Percentiles rank a stretch among this genome's conserved stretches.
Conservation (phyloP, 2,888 invertebrate genomes). For the Cheilosia soror region DNA sequence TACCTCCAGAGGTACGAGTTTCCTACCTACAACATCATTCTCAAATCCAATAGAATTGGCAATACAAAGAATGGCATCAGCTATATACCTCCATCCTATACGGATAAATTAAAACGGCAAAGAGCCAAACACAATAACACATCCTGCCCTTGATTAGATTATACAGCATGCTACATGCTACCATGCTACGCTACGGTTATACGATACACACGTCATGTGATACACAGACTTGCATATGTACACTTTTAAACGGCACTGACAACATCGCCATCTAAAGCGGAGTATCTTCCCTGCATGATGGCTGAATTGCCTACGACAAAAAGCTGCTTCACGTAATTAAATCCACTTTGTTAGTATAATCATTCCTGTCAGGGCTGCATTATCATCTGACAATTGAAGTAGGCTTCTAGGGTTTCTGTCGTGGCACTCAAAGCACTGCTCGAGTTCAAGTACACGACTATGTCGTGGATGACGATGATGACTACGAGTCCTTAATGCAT, state of each 20-base stretch:
- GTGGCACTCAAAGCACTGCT: constrained; percentile 61
- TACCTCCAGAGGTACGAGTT: too few relatives aligned
- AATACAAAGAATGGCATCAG: too few relatives aligned
- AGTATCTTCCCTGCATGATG: constrained; percentile 50
- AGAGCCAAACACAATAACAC: background rate
- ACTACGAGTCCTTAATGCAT: constrained; percentile 61
- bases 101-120: background rate
- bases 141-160: constrained; percentile 29
- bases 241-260: constrained; percentile 12
- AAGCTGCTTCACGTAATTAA: constrained; percentile 74
- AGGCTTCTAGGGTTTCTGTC: constrained; percentile 67
- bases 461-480: constrained; percentile 34
- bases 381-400: constrained; percentile 73
- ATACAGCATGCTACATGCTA: constrained; percentile 21
- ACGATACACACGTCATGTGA: constrained; percentile 1
- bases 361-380: constrained; percentile 68
- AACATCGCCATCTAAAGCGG: background rate
- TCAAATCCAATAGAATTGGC: too few relatives aligned
- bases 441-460: constrained; percentile 66
- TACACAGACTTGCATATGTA: background rate
- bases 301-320: constrained; percentile 66
- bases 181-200: background rate
- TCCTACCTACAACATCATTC: too few relatives aligned
- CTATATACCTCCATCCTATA: background rate
- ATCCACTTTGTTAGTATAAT: constrained; percentile 75